phyloP scores from a whole-genome alignment of 2,888 invertebrate species.

The Lasioglossum morio region DNA sequence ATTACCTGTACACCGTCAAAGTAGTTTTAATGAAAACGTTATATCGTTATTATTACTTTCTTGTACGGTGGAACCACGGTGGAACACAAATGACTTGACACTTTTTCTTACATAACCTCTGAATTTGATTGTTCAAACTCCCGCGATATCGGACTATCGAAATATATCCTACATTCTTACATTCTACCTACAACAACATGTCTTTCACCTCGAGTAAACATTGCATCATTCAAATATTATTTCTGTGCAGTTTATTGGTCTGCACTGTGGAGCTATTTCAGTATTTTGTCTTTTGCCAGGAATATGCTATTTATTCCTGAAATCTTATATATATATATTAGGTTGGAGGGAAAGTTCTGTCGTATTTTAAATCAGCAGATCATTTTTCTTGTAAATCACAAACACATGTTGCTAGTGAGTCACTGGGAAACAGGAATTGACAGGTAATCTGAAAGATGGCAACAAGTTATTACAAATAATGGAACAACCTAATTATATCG shows the following conservation, averaged over 20 bases:
- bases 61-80: neutral
- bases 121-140: neutral
- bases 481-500: too few species aligned
- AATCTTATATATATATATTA: neutral
- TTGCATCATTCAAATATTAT: slow-evolving; percentile 10
- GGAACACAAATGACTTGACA: neutral
- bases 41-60: neutral
- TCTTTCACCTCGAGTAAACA: slow-evolving; percentile 4
- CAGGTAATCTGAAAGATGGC: too few species aligned
- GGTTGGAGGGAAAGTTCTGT: too few species aligned
- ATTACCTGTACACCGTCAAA: neutral
- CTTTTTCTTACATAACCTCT: slow-evolving; percentile 5
- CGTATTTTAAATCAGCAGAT: too few species aligned
- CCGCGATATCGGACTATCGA: neutral
- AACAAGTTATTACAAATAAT: too few species aligned
- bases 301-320: slow-evolving; percentile 1
- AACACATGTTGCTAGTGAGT: too few species aligned
- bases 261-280: neutral
- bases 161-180: neutral
- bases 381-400: too few species aligned
- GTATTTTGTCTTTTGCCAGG: slow-evolving; percentile 44
- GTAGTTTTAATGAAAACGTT: neutral
- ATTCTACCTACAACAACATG: neutral
- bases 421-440: too few species aligned
- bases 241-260: neutral